Evolutionary conservation across 2,797 vertebrate genomes (phyloP).

Genomic region (Acrossocheilus fasciatus): DNA sequence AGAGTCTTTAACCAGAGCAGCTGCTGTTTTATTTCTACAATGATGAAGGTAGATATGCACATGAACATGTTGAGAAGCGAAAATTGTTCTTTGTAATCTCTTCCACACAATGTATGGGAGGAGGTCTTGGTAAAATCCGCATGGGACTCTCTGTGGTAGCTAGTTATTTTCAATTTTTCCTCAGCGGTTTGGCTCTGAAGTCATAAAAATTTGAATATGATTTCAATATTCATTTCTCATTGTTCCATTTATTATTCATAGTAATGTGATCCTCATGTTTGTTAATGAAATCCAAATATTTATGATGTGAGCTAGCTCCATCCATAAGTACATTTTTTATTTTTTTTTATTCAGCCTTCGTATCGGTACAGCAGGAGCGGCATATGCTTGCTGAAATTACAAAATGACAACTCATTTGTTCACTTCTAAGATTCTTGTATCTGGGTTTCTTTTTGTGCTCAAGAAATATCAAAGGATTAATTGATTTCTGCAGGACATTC

Average conservation of each 20-base stretch:
- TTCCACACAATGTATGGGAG: neutral
- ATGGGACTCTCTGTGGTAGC: constrained; percentile 43
- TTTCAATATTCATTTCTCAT: constrained; percentile 57
- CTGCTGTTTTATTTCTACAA: constrained; percentile 15
- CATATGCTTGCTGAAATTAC: constrained; percentile 62
- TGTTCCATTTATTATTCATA: constrained; percentile 59
- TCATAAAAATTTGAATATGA: constrained; percentile 56
- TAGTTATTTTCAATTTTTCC: constrained; percentile 49
- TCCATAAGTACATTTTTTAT: constrained; percentile 36
- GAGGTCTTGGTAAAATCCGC: constrained; percentile 31
- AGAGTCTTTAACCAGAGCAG: neutral
- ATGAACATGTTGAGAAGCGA: constrained; percentile 29
- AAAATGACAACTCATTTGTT: constrained; percentile 63
- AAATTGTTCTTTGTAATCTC: constrained; percentile 6
- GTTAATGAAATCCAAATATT: constrained; percentile 62
- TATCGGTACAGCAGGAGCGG: constrained; percentile 52
- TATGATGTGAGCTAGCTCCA: constrained; percentile 41
- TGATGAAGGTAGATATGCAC: constrained; percentile 6
- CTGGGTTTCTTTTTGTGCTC: constrained; percentile 49
- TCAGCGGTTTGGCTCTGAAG: constrained; percentile 46
- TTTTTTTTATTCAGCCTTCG: constrained; percentile 35
- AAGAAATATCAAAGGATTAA: constrained; percentile 63
- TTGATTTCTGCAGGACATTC: constrained; percentile 70
- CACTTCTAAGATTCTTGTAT: constrained; percentile 44
- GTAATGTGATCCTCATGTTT: constrained; percentile 56